Conservation (phyloP, 2,888 invertebrate species). For the Acanthosepion pharaonis region DNA sequence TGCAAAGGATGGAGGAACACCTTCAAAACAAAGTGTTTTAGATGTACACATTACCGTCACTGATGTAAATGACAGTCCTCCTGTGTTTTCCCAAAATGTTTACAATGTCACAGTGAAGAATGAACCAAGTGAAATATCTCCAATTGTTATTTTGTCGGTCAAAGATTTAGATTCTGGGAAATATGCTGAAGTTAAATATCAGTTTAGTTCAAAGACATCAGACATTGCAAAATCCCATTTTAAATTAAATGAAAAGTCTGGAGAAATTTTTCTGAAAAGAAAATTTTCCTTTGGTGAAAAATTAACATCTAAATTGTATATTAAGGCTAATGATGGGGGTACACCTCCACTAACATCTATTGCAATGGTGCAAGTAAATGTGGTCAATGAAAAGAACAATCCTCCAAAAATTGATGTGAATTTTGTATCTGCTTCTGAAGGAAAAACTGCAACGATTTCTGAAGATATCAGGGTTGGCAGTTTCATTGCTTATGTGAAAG, state of each 20-base stretch:
- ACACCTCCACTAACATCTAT: background rate
- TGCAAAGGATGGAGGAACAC: background rate
- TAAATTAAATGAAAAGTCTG: background rate
- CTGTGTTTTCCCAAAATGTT: background rate
- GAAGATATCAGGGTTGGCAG: background rate
- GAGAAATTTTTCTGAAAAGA: background rate
- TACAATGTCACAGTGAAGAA: background rate
- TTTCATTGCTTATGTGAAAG: background rate
- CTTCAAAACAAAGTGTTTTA: background rate
- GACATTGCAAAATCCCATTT: background rate
- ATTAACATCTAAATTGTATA: background rate
- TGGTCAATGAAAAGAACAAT: background rate
- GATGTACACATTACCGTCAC: background rate
- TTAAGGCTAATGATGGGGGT: background rate
- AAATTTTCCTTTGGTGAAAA: background rate
- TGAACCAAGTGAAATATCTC: background rate
- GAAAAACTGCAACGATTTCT: background rate
- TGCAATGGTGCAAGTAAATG: slow-evolving; percentile 12
- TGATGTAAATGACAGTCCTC: background rate
- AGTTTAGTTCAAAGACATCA: background rate
- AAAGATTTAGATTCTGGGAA: slow-evolving; percentile 1
- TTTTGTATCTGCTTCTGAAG: slow-evolving; percentile 33
- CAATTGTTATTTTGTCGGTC: background rate
- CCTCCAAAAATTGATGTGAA: slow-evolving; percentile 20
- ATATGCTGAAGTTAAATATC: background rate